Base-by-base conservation (phyloP, 2,113 vertebrate genomes). In the Uropsilus gracilis region DNA sequence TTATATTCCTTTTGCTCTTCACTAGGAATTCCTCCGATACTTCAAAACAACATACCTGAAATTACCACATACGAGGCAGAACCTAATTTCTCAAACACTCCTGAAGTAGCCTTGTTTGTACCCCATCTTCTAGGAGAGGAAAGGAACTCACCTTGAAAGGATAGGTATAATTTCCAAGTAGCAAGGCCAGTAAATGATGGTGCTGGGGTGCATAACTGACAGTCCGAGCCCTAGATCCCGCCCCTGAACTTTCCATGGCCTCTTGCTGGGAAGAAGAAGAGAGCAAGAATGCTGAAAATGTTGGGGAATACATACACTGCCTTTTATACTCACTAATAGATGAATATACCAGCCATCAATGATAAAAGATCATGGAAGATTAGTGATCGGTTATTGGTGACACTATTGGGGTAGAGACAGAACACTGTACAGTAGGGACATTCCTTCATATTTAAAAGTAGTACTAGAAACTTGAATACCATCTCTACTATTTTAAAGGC, bases 361-460 rank as follows among this genome's bases (percentile, higher is more conserved):
- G 26, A 75, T 57, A 26, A 69, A 59, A 34, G 46, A 22, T 46
- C 24, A 16, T 48, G 26, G 57, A 22, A 9, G 42, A 14, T 8
- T 24, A 7, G 18, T 11, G 4, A 7, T 18, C 24, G 16, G 7
- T 50, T 0, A 0, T 55, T 32, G 11, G 66, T 42, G 20, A 3
- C n/a, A 16, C 44, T 87, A 0, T 42, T 48, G 17, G 61, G 59
- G 26, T 55, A 1, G 0, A 78, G 24, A 68, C 59, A 71, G 12
- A 16, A 46, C 37, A 48, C 44, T 73, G 44, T 89, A 32, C 68
- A 53, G 34, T 5, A 18, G 39, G 28, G 5, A 4, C 28, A 16
- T 63, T 30, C n/a, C 57, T 10, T 0, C 2, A 16, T 71, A 24
- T 59, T 37, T 53, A 28, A 64, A 66, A 46, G 8, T 4, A 13